These are phyloP conservation scores for Anagyrus pseudococci DNA, from an alignment of 2,888 invertebrate species.

Conservation along the genomic window DNA sequence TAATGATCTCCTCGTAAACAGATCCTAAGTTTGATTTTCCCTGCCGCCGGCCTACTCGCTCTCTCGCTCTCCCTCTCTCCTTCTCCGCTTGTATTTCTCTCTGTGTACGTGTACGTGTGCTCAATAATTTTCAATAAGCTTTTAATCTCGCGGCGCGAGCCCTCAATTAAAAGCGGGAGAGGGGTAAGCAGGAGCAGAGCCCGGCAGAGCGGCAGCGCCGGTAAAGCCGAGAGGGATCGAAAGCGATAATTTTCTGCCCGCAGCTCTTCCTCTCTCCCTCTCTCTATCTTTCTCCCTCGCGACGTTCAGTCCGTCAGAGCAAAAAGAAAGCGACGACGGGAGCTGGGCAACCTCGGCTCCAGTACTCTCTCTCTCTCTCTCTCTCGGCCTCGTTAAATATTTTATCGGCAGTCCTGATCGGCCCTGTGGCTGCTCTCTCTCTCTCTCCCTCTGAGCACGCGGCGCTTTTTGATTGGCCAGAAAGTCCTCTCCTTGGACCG, in stretches of 20 bases:
- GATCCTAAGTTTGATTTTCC: conserved; percentile 20
- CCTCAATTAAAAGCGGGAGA: conserved; percentile 29
- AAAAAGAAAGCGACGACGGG: too few species aligned
- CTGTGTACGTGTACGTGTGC: too few species aligned
- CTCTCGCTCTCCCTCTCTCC: too few species aligned
- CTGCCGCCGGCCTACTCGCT: neutral
- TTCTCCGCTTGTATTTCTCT: too few species aligned
- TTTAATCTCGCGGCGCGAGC: conserved; percentile 18
- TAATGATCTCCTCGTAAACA: conserved; percentile 10
- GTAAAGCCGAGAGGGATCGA: neutral
- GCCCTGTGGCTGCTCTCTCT: conserved; percentile 14
- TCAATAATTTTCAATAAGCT: conserved; percentile 34
- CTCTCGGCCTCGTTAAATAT: conserved; percentile 36
- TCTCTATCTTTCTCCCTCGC: too few species aligned
- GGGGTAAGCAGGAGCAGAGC: neutral
- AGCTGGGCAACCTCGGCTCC: too few species aligned
- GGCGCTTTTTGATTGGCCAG: conserved; percentile 37
- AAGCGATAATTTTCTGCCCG: conserved; percentile 31
- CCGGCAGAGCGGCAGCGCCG: too few species aligned
- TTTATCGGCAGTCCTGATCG: conserved; percentile 39
- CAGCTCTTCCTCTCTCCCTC: too few species aligned
- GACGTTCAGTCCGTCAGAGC: neutral
- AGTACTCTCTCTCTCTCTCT: too few species aligned
- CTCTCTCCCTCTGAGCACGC: conserved; percentile 15
- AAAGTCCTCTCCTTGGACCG: too few species aligned